Conservation (phyloP, 2,888 invertebrate species). For the Agrilus mali region DNA sequence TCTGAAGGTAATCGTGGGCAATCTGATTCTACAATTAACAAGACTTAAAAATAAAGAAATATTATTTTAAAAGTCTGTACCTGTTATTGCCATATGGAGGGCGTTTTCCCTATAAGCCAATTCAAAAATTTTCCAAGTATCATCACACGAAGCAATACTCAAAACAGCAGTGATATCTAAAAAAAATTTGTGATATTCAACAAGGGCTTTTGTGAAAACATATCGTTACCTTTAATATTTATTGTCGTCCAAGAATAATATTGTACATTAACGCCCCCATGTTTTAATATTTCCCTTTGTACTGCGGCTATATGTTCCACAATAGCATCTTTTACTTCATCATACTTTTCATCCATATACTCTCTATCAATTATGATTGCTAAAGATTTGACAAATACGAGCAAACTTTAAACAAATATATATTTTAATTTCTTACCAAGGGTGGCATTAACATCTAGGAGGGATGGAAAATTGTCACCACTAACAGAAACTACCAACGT, state of each 20-base stretch:
- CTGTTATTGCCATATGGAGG: slow-evolving; percentile 59
- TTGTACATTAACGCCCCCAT: slow-evolving; percentile 55
- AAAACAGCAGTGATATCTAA: slow-evolving; percentile 61
- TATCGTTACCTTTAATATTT: slow-evolving; percentile 55
- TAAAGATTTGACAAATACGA: slow-evolving; percentile 22
- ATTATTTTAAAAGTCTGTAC: slow-evolving; percentile 22
- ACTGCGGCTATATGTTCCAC: slow-evolving; percentile 38
- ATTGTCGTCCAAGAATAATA: slow-evolving; percentile 56
- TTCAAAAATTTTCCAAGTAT: slow-evolving; percentile 61
- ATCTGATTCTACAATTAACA: slow-evolving; percentile 46
- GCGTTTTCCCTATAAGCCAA: slow-evolving; percentile 50
- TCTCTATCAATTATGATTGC: slow-evolving; percentile 60
- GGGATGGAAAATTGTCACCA: slow-evolving; percentile 49
- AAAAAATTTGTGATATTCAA: slow-evolving; percentile 5
- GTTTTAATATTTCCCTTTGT: slow-evolving; percentile 50
- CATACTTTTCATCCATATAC: slow-evolving; percentile 50
- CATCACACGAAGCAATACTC: slow-evolving; percentile 59
- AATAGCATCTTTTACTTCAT: slow-evolving; percentile 47
- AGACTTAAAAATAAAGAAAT: background rate
- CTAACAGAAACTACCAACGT: slow-evolving; percentile 8
- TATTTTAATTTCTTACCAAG: slow-evolving; percentile 40
- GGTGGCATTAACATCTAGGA: slow-evolving; percentile 60
- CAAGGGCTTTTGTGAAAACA: background rate
- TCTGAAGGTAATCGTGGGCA: slow-evolving; percentile 60
- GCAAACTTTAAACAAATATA: background rate